Conservation (phyloP, 2,113 vertebrate species). For the Aspidoscelis tigris region DNA sequence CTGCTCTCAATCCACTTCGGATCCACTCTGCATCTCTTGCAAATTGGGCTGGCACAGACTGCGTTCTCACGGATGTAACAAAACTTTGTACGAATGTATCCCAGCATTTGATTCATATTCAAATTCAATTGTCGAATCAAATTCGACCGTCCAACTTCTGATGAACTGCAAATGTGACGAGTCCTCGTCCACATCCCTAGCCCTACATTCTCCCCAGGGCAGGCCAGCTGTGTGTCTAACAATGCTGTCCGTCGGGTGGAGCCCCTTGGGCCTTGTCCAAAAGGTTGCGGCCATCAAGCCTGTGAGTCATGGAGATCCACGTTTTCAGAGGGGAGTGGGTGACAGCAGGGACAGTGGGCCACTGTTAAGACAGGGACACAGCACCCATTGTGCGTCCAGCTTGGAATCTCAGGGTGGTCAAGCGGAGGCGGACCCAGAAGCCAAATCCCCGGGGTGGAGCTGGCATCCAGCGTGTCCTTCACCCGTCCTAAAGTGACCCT, state of each 20-base stretch:
- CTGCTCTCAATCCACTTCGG: too few relatives aligned
- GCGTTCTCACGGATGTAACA: too few relatives aligned
- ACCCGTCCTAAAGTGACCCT: rapidly evolving
- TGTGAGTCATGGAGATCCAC: not conserved
- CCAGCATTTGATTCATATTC: too few relatives aligned
- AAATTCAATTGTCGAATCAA: too few relatives aligned
- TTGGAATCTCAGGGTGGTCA: rapidly evolving
- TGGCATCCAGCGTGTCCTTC: rapidly evolving
- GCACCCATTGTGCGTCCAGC: slow-evolving; percentile 31
- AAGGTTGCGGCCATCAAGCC: not conserved
- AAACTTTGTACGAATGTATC: too few relatives aligned
- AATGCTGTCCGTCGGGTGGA: not conserved
- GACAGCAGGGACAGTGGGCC: not conserved
- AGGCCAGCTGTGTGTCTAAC: not conserved
- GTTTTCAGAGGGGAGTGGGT: not conserved
- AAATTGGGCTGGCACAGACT: too few relatives aligned
- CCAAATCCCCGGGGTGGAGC: not conserved
- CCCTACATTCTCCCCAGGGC: too few relatives aligned
- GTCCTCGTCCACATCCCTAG: too few relatives aligned
- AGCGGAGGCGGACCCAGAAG: not conserved
- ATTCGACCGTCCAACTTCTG: too few relatives aligned
- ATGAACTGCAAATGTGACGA: too few relatives aligned
- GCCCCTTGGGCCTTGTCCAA: not conserved
- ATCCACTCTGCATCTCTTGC: too few relatives aligned
- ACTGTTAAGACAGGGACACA: rapidly evolving